Base-by-base conservation (phyloP, 2,797 vertebrate species). In the Tragelaphus oryx region DNA sequence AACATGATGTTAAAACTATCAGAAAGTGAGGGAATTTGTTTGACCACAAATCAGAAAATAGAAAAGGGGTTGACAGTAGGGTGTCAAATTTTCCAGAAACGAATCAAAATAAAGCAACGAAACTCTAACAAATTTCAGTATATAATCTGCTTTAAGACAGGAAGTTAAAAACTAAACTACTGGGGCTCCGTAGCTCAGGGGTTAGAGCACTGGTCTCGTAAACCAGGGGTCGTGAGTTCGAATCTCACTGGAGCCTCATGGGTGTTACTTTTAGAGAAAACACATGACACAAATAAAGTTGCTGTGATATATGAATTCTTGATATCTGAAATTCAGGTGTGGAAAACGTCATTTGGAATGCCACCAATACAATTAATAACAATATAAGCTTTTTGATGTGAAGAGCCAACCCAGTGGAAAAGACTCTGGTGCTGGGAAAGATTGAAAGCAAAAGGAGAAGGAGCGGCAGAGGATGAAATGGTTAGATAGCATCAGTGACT, bases 91-190 rank as follows among this genome's bases (percentile, higher is more conserved):
- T n/a, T 46, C 20, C 30, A 5, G 20, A 48, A 14, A n/a, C 12
- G 11, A 50, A 48, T 41, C 22, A 37, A 85, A 71, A 33, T n/a
- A 33, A 76, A 44, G 0, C 17, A 28, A 24, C 20, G 11, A 30
- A 18, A 80, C 26, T 16, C 26, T 17, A 5, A 18, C 46, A 14
- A 14, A 71, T 8, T 16, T 59, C 13, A 37, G 22, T 26, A 2
- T 20, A 28, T 30, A 62, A 44, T 37, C 33, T 24, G 12, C 6
- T 74, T 85, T 44, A 80, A 17, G 16, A 74, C 0, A 9, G 22
- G n/a, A 13, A 37, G 14, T 0, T 0, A 3, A 0, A 0, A 0
- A 0, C 0, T 0, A 0, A 0, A 0, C 0, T 0, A 0, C 0
- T 0, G 0, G 0, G 91, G 93, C 91, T 60, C 52, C 24, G 50